Percentiles rank a stretch among this genome's conserved stretches.
Evolutionary conservation across 2,113 vertebrate species (phyloP).

Genomic region (Scopus umbretta): DNA sequence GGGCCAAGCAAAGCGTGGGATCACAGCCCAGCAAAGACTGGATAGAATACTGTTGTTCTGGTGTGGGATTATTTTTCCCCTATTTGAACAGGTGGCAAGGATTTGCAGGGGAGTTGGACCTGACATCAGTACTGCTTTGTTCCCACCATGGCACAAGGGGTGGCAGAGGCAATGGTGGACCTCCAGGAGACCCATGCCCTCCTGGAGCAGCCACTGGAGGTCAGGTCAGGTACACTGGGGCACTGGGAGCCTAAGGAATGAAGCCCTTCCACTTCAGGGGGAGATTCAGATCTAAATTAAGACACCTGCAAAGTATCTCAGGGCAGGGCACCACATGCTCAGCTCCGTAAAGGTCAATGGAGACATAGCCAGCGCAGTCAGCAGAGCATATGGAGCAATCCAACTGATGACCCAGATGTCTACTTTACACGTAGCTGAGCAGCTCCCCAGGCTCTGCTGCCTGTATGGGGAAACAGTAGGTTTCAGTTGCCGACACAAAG

Average conservation of each 20-base stretch:
- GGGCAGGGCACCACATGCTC: background rate
- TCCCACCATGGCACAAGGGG: accelerated
- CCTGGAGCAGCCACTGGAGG: background rate
- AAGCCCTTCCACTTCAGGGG: background rate
- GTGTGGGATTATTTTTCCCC: background rate
- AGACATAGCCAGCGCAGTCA: background rate
- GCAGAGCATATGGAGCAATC: background rate
- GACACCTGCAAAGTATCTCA: background rate
- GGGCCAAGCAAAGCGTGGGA: background rate
- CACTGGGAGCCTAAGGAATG: background rate
- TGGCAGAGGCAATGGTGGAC: background rate
- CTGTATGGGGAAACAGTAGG: background rate
- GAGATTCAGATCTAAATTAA: background rate
- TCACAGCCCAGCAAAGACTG: background rate
- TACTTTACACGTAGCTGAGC: background rate
- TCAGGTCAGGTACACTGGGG: background rate
- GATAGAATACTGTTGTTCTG: background rate
- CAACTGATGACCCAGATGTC: background rate
- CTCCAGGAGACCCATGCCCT: background rate
- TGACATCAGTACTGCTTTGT: background rate
- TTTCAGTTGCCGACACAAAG: background rate
- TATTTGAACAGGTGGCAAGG: background rate
- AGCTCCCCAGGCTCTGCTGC: background rate
- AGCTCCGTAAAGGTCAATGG: background rate
- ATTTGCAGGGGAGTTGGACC: accelerated